phyloP scores from a whole-genome alignment of 2,797 vertebrate species.

The Acanthurus lineatus region DNA sequence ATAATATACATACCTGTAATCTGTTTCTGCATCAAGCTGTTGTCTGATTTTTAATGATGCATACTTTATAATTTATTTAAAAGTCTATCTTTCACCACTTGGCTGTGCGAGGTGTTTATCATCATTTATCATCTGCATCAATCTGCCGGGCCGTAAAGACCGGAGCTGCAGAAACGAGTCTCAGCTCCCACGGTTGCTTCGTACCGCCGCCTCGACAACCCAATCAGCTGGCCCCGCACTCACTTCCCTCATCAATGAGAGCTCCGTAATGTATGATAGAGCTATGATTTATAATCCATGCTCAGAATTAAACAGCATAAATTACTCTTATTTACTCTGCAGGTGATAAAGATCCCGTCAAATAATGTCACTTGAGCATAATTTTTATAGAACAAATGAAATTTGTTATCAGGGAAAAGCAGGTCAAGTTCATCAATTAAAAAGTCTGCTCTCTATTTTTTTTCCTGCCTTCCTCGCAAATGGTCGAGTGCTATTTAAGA shows the following conservation, averaged over 20 bases:
- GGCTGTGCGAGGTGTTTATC: slow-evolving; percentile 71
- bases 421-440: slow-evolving; percentile 90
- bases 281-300: slow-evolving; percentile 84
- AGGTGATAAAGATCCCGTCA: slow-evolving; percentile 89
- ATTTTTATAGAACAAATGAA: slow-evolving; percentile 90
- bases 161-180: slow-evolving; percentile 73
- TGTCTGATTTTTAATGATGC: slow-evolving; percentile 78
- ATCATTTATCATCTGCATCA: slow-evolving; percentile 78
- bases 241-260: slow-evolving; percentile 82
- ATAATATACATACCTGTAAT: slow-evolving; percentile 75
- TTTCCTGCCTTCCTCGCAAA: slow-evolving; percentile 68
- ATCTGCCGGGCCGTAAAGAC: slow-evolving; percentile 68
- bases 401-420: slow-evolving; percentile 88
- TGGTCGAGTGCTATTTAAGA: slow-evolving; percentile 81
- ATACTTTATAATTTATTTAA: slow-evolving; percentile 81
- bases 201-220: slow-evolving; percentile 76
- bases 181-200: slow-evolving; percentile 73
- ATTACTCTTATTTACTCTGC: slow-evolving; percentile 90
- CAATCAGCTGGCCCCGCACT: slow-evolving; percentile 74
- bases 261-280: slow-evolving; percentile 80
- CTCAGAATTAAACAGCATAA: slow-evolving; percentile 88
- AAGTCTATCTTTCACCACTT: slow-evolving; percentile 76
- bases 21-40: slow-evolving; percentile 64
- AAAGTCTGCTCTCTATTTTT: slow-evolving; percentile 70
- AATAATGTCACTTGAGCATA: slow-evolving; percentile 89